Conservation (phyloP, 2,797 vertebrate species). For the Paratrypauchen microcephalus region DNA sequence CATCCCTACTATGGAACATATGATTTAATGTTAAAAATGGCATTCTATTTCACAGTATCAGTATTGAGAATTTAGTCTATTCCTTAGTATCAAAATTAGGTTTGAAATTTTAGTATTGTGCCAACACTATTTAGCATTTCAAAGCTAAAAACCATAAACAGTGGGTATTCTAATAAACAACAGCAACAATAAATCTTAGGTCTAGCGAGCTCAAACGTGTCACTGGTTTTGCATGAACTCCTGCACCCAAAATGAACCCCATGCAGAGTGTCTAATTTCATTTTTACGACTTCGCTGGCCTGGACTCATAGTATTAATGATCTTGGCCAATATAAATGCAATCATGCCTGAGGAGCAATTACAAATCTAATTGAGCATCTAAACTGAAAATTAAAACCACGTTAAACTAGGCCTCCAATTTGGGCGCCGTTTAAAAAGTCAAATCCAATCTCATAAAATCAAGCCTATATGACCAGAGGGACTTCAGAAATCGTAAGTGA, state of each 20-base stretch:
- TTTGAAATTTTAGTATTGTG: too few species aligned
- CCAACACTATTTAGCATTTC: constrained; percentile 4
- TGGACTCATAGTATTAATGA: constrained; percentile 72
- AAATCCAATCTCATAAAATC: constrained; percentile 66
- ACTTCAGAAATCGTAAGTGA: constrained; percentile 24
- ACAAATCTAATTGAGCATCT: constrained; percentile 78
- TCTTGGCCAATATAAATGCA: constrained; percentile 72
- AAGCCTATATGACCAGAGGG: constrained; percentile 53
- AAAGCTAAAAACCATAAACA: constrained; percentile 27
- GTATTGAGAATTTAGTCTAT: too few species aligned
- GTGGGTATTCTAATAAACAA: constrained; percentile 34
- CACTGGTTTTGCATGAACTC: constrained; percentile 39
- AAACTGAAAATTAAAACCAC: constrained; percentile 76
- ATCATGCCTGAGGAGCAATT: constrained; percentile 77
- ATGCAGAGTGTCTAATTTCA: constrained; percentile 65
- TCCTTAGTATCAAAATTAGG: too few species aligned
- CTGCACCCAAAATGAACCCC: constrained; percentile 33
- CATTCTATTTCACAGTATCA: too few species aligned
- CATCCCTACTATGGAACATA: too few species aligned
- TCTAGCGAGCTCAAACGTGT: constrained; percentile 27
- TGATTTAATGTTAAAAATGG: too few species aligned
- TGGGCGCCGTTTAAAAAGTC: constrained; percentile 72
- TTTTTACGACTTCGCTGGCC: constrained; percentile 70
- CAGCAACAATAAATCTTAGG: constrained; percentile 30
- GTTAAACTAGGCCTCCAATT: constrained; percentile 69